Evolutionary conservation across 64 coral and sea anemone species (phyloP).

Genomic region (Trachythela sp.): DNA sequence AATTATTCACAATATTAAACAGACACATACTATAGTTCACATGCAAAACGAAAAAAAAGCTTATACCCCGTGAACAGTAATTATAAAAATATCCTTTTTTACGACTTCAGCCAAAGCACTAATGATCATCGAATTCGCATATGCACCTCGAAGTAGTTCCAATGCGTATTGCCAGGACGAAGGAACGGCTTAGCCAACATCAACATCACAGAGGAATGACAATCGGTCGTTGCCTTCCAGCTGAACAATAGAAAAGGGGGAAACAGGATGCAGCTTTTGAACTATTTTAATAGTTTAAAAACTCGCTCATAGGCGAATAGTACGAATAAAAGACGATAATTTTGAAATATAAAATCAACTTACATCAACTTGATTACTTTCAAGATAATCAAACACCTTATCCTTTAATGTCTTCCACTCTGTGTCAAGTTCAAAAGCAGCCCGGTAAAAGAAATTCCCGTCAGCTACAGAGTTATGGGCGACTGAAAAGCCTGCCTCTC

Average conservation of each 20-base stretch:
- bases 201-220: slow-evolving; percentile 45
- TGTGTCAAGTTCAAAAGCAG: slow-evolving; percentile 15
- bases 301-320: too few relatives aligned
- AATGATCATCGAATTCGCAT: slow-evolving; percentile 45
- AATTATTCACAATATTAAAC: too few relatives aligned
- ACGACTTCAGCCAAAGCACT: slow-evolving; percentile 31
- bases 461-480: background rate
- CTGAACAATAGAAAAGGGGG: slow-evolving; percentile 1
- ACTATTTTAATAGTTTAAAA: too few relatives aligned
- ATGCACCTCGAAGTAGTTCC: slow-evolving; percentile 18
- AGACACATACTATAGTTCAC: too few relatives aligned
- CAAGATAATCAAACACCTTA: slow-evolving; percentile 22
- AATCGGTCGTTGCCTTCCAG: slow-evolving; percentile 34
- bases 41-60: too few relatives aligned
- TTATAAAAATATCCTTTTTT: slow-evolving; percentile 19
- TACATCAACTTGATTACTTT: slow-evolving; percentile 25
- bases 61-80: slow-evolving; percentile 52
- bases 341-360: background rate
- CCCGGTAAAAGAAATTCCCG: slow-evolving; percentile 29
- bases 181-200: slow-evolving; percentile 41
- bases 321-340: too few relatives aligned
- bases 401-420: background rate
- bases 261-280: background rate
- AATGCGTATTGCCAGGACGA: slow-evolving; percentile 34
- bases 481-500: background rate